These are phyloP conservation scores for Hippocampus barbouri DNA, from an alignment of 2,113 vertebrate species.

Conservation along the genomic window DNA sequence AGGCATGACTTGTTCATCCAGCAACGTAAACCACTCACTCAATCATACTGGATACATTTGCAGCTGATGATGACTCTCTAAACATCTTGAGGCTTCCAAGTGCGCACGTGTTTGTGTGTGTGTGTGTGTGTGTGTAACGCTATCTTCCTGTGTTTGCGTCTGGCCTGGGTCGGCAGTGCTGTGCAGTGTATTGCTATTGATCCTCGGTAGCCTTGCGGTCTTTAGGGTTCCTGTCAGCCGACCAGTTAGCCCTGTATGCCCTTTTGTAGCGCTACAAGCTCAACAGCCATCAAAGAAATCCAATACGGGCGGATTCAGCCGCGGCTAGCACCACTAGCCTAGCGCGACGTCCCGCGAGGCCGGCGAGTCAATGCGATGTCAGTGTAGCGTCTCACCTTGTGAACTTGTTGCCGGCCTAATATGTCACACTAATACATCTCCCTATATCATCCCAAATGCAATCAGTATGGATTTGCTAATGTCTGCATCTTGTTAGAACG, in stretches of 20 bases:
- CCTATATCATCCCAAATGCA: conserved; percentile 73
- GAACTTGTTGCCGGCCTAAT: conserved; percentile 67
- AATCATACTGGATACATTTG: not conserved
- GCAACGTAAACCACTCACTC: not conserved
- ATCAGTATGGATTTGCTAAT: conserved; percentile 77
- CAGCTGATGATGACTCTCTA: not conserved
- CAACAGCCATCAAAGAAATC: conserved; percentile 67
- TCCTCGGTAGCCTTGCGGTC: conserved; percentile 59
- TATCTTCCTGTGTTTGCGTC: conserved; percentile 61
- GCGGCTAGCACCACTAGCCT: conserved; percentile 41
- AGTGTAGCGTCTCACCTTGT: conserved; percentile 67
- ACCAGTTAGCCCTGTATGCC: conserved; percentile 44
- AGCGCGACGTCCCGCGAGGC: conserved; percentile 52
- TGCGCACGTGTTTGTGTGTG: not conserved
- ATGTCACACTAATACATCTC: conserved; percentile 76
- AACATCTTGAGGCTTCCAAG: not conserved
- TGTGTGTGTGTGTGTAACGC: conserved; percentile 47
- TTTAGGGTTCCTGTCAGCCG: conserved; percentile 68
- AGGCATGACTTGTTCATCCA: not conserved
- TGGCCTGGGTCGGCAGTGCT: conserved; percentile 40
- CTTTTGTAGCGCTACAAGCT: conserved; percentile 53
- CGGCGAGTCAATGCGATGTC: conserved; percentile 71
- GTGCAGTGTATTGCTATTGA: conserved; percentile 63
- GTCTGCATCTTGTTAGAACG: conserved; percentile 66
- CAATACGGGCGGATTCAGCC: conserved; percentile 57